These are phyloP conservation scores for Chrysoperla carnea DNA, from an alignment of 1,140 invertebrate species.

Conservation along the genomic window DNA sequence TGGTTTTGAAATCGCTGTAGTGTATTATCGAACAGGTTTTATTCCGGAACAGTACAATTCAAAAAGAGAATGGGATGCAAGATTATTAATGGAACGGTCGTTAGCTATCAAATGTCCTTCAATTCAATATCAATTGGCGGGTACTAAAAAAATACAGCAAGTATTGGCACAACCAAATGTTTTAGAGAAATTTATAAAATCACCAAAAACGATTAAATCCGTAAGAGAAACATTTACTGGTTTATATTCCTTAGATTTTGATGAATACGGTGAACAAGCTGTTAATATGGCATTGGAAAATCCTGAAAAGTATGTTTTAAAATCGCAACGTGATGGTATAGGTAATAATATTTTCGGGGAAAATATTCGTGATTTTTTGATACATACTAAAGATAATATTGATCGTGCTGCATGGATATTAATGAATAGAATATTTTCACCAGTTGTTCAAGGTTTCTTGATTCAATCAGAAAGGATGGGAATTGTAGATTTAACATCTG, in stretches of 20 bases:
- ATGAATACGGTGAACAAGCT: slow-evolving; percentile 56
- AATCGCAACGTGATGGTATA: slow-evolving; percentile 95
- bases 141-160: slow-evolving; percentile 83
- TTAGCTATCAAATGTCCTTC: slow-evolving; percentile 90
- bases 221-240: slow-evolving; percentile 76
- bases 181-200: slow-evolving; percentile 55
- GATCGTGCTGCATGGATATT: slow-evolving; percentile 81
- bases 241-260: slow-evolving; percentile 76
- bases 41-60: slow-evolving; percentile 72
- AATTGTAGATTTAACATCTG: slow-evolving; percentile 56
- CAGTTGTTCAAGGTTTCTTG: slow-evolving; percentile 66
- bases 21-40: slow-evolving; percentile 89
- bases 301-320: slow-evolving; percentile 73
- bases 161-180: slow-evolving; percentile 51
- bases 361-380: slow-evolving; percentile 51
- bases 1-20: slow-evolving; percentile 58
- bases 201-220: slow-evolving; percentile 28
- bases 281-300: slow-evolving; percentile 64
- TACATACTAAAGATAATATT: slow-evolving; percentile 35
- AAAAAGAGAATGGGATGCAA: slow-evolving; percentile 65
- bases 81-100: slow-evolving; percentile 65
- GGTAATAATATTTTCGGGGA: slow-evolving; percentile 89
- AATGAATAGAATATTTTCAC: slow-evolving; percentile 81
- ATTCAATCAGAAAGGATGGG: slow-evolving; percentile 44
- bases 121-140: slow-evolving; percentile 73